Evolutionary conservation across 2,888 invertebrate species (phyloP).

Genomic region (Encarsia formosa): DNA sequence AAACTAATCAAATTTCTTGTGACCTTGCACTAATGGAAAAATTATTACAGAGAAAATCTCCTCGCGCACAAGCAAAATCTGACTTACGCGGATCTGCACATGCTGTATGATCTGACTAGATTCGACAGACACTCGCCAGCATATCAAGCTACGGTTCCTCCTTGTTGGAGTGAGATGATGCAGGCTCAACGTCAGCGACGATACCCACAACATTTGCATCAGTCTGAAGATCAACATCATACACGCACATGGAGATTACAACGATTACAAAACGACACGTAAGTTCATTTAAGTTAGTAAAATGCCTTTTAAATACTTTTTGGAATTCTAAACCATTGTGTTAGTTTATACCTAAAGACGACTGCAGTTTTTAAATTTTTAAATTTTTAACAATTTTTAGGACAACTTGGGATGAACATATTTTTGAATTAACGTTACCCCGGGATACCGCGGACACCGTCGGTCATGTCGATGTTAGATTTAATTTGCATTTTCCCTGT

Average conservation of each 20-base stretch:
- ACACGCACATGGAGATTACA: slow-evolving; percentile 86
- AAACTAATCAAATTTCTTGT: no score
- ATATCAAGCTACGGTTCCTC: slow-evolving; percentile 84
- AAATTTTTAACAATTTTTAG: slow-evolving; percentile 22
- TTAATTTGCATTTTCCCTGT: slow-evolving; percentile 74
- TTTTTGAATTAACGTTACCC: slow-evolving; percentile 83
- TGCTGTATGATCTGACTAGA: slow-evolving; percentile 70
- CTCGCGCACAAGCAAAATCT: slow-evolving; percentile 60
- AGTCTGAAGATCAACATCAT: slow-evolving; percentile 65
- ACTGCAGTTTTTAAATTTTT: neutral
- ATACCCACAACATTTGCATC: slow-evolving; percentile 76
- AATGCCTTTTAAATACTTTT: neutral
- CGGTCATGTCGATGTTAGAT: slow-evolving; percentile 88
- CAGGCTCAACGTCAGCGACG: slow-evolving; percentile 86
- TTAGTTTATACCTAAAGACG: no score
- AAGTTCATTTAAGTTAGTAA: slow-evolving; percentile 33
- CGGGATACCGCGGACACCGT: slow-evolving; percentile 64
- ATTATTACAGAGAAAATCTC: slow-evolving; percentile 39
- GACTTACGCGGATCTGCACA: slow-evolving; percentile 60
- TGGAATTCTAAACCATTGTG: no score
- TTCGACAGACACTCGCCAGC: slow-evolving; percentile 67
- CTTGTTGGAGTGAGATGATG: slow-evolving; percentile 90
- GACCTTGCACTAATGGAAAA: no score
- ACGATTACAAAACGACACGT: slow-evolving; percentile 80
- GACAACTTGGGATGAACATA: slow-evolving; percentile 88